These are phyloP conservation scores for Diglossa cyanea DNA, from an alignment of 2,797 vertebrate genomes.

Conservation along the genomic window DNA sequence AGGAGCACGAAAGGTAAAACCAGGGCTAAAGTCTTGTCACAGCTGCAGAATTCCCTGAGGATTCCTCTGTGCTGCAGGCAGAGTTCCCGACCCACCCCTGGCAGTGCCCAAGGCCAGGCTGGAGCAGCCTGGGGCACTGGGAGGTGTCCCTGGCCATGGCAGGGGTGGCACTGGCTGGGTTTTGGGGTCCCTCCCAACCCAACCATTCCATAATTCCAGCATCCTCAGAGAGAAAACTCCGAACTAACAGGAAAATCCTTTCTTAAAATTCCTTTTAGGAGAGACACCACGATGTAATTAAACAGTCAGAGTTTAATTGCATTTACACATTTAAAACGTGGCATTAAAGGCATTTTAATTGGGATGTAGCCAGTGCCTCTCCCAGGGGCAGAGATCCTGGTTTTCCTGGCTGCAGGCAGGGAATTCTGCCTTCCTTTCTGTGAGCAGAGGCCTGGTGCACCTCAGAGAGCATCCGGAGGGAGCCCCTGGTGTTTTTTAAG, in stretches of 20 bases:
- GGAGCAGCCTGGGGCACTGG: too few species aligned
- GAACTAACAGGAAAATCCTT: not conserved
- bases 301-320: not conserved
- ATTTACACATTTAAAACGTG: not conserved
- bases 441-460: not conserved
- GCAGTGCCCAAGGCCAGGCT: too few species aligned
- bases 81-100: not conserved
- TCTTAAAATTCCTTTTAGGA: not conserved
- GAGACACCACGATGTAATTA: not conserved
- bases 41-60: not conserved
- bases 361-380: not conserved
- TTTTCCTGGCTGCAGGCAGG: not conserved
- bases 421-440: not conserved
- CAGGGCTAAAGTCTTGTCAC: rapidly evolving
- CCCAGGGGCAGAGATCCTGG: not conserved
- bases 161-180: too few species aligned
- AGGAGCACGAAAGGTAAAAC: not conserved
- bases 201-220: not conserved
- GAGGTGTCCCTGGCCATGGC: too few species aligned
- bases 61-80: not conserved
- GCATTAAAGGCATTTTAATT: not conserved
- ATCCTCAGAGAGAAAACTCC: not conserved
- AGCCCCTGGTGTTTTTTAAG: not conserved
- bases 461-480: not conserved
- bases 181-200: not conserved